A percentile compares a stretch with the other conserved stretches of the same genome.
Evolutionary conservation across 2,888 invertebrate species (phyloP).

Genomic region (Craniophora ligustri): DNA sequence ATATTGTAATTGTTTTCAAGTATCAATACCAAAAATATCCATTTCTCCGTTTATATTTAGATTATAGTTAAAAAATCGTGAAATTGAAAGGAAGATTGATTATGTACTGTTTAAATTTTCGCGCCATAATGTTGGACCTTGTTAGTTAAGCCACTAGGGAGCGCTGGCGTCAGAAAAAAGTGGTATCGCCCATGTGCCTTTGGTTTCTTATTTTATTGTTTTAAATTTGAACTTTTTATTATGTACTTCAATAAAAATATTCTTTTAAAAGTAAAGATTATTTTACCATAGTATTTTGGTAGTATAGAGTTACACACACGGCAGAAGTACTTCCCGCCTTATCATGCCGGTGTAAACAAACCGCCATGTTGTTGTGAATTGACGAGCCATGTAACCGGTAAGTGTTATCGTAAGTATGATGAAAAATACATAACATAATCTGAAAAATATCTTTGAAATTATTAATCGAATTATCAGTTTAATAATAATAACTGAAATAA

Average conservation of each 20-base stretch:
- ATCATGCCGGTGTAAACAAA: slow-evolving; percentile 89
- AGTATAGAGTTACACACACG: slow-evolving; percentile 59
- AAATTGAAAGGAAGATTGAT: not conserved
- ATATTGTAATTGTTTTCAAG: not conserved
- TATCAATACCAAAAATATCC: slow-evolving; percentile 1
- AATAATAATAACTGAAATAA: not conserved
- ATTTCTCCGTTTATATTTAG: not conserved
- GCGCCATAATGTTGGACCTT: slow-evolving; percentile 61
- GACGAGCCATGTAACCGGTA: slow-evolving; percentile 69
- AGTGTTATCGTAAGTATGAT: slow-evolving; percentile 62
- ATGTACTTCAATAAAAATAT: slow-evolving; percentile 73
- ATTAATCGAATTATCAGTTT: not conserved
- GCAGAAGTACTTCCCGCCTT: slow-evolving; percentile 82
- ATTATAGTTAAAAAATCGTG: not conserved
- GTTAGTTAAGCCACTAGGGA: slow-evolving; percentile 59
- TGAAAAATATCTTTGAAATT: slow-evolving; percentile 1
- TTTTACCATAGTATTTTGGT: slow-evolving; percentile 58
- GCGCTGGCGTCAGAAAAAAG: slow-evolving; percentile 69
- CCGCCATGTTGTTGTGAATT: slow-evolving; percentile 86
- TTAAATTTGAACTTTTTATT: slow-evolving; percentile 57
- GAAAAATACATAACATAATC: not conserved
- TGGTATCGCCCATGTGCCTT: slow-evolving; percentile 81
- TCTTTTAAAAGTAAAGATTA: slow-evolving; percentile 62
- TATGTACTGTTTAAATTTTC: slow-evolving; percentile 41
- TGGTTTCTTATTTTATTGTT: slow-evolving; percentile 57